Evolutionary conservation across 2,888 invertebrate genomes (phyloP).

Genomic region (Drosophila cracens): DNA sequence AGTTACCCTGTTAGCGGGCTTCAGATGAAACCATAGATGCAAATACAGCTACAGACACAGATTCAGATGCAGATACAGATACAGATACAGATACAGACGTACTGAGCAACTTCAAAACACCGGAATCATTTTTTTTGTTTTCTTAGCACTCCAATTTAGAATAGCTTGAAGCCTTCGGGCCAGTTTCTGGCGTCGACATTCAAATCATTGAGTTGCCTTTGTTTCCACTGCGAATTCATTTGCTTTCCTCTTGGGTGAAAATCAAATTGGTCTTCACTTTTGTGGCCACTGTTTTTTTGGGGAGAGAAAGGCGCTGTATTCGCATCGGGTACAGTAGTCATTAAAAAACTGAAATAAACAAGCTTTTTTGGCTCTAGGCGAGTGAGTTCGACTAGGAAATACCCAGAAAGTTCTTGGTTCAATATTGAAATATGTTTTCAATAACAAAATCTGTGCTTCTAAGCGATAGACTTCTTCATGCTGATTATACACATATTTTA

Average conservation of each 20-base stretch:
- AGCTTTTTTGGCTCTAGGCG: neutral
- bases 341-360: conserved; percentile 18
- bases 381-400: neutral
- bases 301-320: conserved; percentile 12
- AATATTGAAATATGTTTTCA: neutral
- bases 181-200: conserved; percentile 26
- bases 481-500: too few species aligned
- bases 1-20: neutral
- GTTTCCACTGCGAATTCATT: conserved; percentile 52
- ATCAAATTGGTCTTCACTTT: conserved; percentile 46
- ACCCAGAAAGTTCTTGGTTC: neutral
- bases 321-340: conserved; percentile 32
- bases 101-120: neutral
- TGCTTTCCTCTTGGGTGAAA: conserved; percentile 28
- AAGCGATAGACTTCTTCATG: neutral
- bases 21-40: neutral
- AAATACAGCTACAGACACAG: neutral
- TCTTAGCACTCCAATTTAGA: conserved; percentile 1
- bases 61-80: neutral
- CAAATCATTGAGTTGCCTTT: conserved; percentile 34
- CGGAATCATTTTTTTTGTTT: neutral
- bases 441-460: neutral
- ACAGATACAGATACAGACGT: neutral
- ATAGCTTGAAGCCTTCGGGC: conserved; percentile 14
- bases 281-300: conserved; percentile 16